Evolutionary conservation across 2,113 vertebrate genomes (phyloP).

Genomic region (Acanthisitta chloris): DNA sequence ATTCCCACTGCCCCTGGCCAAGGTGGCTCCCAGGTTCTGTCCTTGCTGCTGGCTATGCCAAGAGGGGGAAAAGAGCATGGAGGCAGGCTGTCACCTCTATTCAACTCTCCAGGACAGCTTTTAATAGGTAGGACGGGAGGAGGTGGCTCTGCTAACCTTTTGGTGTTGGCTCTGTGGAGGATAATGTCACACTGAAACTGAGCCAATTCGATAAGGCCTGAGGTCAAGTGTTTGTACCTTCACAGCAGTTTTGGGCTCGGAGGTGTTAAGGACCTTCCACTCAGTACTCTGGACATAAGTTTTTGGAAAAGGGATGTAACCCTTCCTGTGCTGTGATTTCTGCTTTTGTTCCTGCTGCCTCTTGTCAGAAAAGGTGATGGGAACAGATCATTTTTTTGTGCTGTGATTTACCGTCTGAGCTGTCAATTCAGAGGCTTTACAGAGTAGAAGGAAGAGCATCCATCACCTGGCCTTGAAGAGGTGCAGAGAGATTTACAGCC

Average conservation of each 20-base stretch:
- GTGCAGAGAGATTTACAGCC: not conserved
- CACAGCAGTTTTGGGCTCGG: not conserved
- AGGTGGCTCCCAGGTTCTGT: not conserved
- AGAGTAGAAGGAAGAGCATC: not conserved
- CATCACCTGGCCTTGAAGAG: not conserved
- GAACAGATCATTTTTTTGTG: not conserved
- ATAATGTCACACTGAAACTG: not conserved
- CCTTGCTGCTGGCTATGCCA: not conserved
- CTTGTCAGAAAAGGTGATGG: not conserved
- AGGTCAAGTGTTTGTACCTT: not conserved
- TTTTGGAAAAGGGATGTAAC: not conserved
- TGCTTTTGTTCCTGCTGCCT: not conserved
- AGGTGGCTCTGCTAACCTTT: not conserved
- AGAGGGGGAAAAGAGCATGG: not conserved
- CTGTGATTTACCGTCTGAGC: not conserved
- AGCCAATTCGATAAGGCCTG: not conserved
- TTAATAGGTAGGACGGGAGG: not conserved
- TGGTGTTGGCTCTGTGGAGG: not conserved
- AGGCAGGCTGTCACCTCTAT: not conserved
- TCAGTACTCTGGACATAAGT: not conserved
- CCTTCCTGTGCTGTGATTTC: not conserved
- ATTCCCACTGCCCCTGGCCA: not conserved
- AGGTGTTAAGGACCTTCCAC: not conserved
- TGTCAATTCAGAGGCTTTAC: not conserved
- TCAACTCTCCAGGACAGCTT: not conserved